Percentiles rank a stretch among this genome's conserved stretches.
These are phyloP conservation scores for Phrynocephalus guinanensis DNA, from an alignment of 2,797 vertebrate genomes.

Conservation along the genomic window DNA sequence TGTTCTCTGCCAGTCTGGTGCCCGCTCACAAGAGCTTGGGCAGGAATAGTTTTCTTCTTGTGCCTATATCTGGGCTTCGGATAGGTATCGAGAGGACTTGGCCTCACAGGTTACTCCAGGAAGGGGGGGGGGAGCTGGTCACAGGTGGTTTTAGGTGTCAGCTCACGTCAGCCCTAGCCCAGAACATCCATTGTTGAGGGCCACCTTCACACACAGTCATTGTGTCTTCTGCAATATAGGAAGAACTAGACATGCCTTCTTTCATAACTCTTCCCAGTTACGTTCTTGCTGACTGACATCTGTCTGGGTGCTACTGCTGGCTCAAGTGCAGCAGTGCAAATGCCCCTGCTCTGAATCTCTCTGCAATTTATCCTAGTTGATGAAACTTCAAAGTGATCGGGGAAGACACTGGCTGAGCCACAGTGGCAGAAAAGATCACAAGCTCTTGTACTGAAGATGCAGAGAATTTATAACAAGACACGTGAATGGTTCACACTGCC, in stretches of 20 bases:
- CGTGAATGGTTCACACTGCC: no score
- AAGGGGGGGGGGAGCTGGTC: no score
- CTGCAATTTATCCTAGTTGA: not conserved
- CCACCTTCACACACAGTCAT: not conserved
- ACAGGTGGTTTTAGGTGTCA: no score
- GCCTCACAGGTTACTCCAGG: not conserved
- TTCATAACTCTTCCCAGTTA: not conserved
- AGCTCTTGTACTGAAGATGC: no score
- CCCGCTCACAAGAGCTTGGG: slow-evolving; percentile 29
- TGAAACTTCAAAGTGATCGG: no score
- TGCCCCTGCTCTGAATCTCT: not conserved
- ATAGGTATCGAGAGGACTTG: not conserved
- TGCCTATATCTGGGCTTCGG: not conserved
- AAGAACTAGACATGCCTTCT: not conserved
- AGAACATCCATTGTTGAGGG: not conserved
- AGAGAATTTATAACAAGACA: no score
- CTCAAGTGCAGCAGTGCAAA: not conserved
- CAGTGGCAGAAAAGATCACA: not conserved
- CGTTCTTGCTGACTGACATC: no score
- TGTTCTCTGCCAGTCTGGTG: slow-evolving; percentile 36
- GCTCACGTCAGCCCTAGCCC: not conserved
- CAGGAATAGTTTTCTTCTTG: slow-evolving; percentile 47
- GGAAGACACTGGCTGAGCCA: not conserved
- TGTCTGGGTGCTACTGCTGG: not conserved
- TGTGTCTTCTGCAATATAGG: not conserved